Evolutionary conservation across 1,140 invertebrate species (phyloP), one percentile per base, ranked within the genome.

Genomic region (Odontomachus brunneus): DNA sequence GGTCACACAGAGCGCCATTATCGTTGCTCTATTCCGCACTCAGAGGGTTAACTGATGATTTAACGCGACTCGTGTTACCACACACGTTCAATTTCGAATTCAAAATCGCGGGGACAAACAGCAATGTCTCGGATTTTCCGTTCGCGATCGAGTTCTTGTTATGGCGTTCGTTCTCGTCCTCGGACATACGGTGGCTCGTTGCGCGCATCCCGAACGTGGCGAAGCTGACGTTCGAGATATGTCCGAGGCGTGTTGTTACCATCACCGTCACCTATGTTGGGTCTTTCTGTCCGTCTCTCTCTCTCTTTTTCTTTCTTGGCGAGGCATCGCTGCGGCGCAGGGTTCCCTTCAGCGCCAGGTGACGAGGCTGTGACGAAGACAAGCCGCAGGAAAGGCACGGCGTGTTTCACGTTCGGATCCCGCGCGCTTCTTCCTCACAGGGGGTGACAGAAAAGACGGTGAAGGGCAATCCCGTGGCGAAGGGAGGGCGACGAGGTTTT

Each of bases 81-180:
- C 49, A 48, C 49, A 26, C 33, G 17, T 67, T 0, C 15, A 66
- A 66, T 66, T 76, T 24, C 62, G n/a, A 38, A 26, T 29, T 33
- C 2, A 29, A 29, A 65, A 65, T 49, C 19, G 29, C 24, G 19
- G 22, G 51, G 12, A 72, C 38, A 59, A n/a, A 7, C 17, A 59
- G 59, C 48, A 69, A n/a, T 57, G 48, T 82, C 29, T 57, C 53
- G 24, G 60, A 44, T 49, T 60, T 53, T 55, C 15, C 53, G 2
- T 3, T 59, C 33, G 53, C 55, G 15, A 59, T 51, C 33, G 22
- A 17, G 3, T 3, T 53, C 83, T 83, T 66, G 78, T 87, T 87
- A 85, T 38, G 48, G 15, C 2, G 69, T 12, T 60, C 71, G 57
- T 51, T 73, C 38, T 44, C 83, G 51, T 44, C 62, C 59, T 82